phyloP scores from a whole-genome alignment of 2,797 vertebrate species.

The Chiloscyllium punctatum region DNA sequence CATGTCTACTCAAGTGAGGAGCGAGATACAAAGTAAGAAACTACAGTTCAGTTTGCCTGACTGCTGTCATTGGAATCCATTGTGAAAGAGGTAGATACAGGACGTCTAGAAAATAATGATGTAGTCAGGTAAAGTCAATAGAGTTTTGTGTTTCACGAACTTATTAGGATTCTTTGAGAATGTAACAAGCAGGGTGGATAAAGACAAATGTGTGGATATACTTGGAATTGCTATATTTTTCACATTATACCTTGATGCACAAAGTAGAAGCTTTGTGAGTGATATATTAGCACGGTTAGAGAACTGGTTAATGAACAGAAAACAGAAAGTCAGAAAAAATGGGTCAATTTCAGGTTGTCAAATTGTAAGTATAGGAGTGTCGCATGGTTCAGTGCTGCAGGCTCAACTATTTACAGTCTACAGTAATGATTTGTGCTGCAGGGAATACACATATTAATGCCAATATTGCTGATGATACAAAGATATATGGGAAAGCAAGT shows the following conservation, averaged over 20 bases:
- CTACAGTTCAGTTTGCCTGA: neutral
- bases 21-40: neutral
- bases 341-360: neutral
- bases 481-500: neutral
- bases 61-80: neutral
- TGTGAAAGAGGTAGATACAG: neutral
- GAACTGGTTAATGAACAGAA: neutral
- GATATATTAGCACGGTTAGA: neutral
- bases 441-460: neutral
- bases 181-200: too few species aligned
- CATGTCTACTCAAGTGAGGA: neutral
- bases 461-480: neutral
- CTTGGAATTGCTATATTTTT: neutral
- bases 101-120: neutral
- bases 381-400: neutral
- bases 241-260: neutral
- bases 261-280: neutral
- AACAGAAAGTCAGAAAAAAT: neutral
- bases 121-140: neutral
- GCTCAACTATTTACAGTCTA: neutral
- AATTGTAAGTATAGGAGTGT: neutral
- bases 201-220: neutral
- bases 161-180: too few species aligned
- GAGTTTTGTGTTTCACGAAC: too few species aligned
- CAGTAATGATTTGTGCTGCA: neutral